Base-by-base conservation (phyloP, 2,888 invertebrate species). In the Piscicola geometra region DNA sequence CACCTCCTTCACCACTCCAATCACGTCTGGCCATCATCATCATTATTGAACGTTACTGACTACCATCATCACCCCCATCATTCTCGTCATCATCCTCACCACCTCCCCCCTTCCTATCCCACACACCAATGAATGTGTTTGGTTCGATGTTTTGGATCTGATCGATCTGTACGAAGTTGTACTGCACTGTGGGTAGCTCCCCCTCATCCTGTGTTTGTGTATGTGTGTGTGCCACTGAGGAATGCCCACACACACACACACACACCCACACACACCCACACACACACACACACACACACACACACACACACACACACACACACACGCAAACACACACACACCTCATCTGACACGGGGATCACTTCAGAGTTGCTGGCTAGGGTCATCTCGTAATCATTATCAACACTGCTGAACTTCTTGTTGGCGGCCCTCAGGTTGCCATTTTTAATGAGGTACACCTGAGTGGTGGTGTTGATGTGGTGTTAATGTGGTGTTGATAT, bases 381-480 rank as follows among this genome's bases (percentile, higher is more conserved):
- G 0, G 93, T 91, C 91, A 99, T 92, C 85, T 99, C 99, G 82
- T 97, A 99, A 84, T 98, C 97, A 84, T 97, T 94, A 80, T 92
- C 92, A 5, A 95, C 85, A 52, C 88, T 89, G 47, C 89, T 89
- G 85, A 89, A 99, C 83, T 92, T 91, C 83, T 94, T 96, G 86
- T 99, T 97, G 0, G 98, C 97, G 0, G 92, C 89, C 85, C 97
- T 97, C n/a, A 98, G 86, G 68, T 88, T 88, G 79, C 92, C 93
- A 78, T 91, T 90, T 68, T 91, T 91, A 78, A 99, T 90, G 84
- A 90, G 94, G 85, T 94, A 99, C 0, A 96, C 88, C 91, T 92
- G 82, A 32, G 83, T 82, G 28, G 3, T 9, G 9, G 21, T 25
- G 60, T 56, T 5, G n/a, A 41, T 56, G 60, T 25, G 60, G 21